Evolutionary conservation across 1,140 invertebrate genomes (phyloP).

Genomic region (Dendroctonus valens): DNA sequence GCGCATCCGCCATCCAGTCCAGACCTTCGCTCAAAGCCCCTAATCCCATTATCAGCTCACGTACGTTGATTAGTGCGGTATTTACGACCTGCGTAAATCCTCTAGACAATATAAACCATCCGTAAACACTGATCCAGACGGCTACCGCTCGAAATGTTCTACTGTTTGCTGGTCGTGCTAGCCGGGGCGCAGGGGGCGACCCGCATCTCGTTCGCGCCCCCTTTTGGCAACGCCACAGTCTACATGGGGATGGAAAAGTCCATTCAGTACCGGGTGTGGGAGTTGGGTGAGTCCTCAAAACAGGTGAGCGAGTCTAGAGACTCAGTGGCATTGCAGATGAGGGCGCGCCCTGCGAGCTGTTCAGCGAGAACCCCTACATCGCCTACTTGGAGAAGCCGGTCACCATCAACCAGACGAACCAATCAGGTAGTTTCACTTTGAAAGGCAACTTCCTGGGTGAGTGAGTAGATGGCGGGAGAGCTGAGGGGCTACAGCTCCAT

Average conservation of each 20-base stretch:
- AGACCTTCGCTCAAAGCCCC: no score
- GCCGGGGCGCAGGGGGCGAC: no score
- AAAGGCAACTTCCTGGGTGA: conserved; percentile 64
- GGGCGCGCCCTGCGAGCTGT: conserved; percentile 2
- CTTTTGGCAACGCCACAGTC: conserved; percentile 7
- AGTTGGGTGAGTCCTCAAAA: conserved; percentile 14
- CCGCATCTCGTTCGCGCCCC: conserved; percentile 2
- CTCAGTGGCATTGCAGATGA: conserved; percentile 11
- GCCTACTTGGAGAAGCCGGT: conserved; percentile 29
- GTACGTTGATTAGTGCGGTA: no score
- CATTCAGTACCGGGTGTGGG: neutral
- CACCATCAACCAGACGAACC: conserved; percentile 5
- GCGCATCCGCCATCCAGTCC: no score
- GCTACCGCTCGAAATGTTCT: no score
- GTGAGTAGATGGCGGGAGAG: neutral
- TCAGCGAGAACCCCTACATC: conserved; percentile 29
- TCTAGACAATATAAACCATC: no score
- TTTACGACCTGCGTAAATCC: no score
- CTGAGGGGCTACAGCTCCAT: neutral
- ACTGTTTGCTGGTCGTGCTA: no score
- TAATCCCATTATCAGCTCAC: no score
- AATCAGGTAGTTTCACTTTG: conserved; percentile 52
- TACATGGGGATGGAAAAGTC: neutral
- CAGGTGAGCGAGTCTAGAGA: no score
- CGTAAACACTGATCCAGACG: no score